These are phyloP conservation scores for Brachymystax lenok DNA, from an alignment of 2,797 vertebrate genomes.

Conservation along the genomic window DNA sequence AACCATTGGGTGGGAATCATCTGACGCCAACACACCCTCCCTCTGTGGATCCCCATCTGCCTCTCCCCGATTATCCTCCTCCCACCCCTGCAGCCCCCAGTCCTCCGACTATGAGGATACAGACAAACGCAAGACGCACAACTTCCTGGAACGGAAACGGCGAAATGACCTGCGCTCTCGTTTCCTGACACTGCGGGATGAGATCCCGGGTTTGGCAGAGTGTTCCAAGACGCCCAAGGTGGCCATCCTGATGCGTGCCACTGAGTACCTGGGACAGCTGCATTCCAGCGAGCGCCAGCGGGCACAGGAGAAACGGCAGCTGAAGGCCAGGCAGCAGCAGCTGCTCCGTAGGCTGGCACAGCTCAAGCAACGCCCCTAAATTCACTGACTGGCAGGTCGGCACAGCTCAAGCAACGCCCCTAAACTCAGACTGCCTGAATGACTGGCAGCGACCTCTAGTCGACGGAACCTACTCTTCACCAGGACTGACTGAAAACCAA, in stretches of 20 bases:
- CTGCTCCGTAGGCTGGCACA: conserved; percentile 86
- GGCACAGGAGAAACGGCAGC: conserved; percentile 85
- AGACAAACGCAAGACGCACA: conserved; percentile 91
- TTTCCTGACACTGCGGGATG: conserved; percentile 86
- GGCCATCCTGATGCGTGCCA: conserved; percentile 88
- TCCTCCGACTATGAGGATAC: conserved; percentile 89
- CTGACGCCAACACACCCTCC: conserved; percentile 54
- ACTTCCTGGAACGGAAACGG: conserved; percentile 89
- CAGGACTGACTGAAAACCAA: too few relatives aligned
- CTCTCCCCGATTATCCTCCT: neutral
- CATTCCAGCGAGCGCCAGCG: conserved; percentile 81
- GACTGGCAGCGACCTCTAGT: too few relatives aligned
- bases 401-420: too few relatives aligned
- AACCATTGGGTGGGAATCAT: conserved; percentile 50
- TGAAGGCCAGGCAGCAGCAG: conserved; percentile 83
- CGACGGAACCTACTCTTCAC: too few relatives aligned
- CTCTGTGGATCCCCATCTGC: conserved; percentile 48
- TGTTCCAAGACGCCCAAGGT: conserved; percentile 91
- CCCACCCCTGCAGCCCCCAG: conserved; percentile 70
- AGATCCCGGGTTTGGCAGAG: conserved; percentile 85
- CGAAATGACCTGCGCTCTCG: conserved; percentile 89
- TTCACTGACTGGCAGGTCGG: neutral
- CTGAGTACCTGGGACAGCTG: conserved; percentile 86
- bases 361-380: conserved; percentile 80
- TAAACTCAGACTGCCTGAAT: too few relatives aligned